Conservation (phyloP, 2,113 vertebrate genomes). For the Megaceryle torquata region DNA sequence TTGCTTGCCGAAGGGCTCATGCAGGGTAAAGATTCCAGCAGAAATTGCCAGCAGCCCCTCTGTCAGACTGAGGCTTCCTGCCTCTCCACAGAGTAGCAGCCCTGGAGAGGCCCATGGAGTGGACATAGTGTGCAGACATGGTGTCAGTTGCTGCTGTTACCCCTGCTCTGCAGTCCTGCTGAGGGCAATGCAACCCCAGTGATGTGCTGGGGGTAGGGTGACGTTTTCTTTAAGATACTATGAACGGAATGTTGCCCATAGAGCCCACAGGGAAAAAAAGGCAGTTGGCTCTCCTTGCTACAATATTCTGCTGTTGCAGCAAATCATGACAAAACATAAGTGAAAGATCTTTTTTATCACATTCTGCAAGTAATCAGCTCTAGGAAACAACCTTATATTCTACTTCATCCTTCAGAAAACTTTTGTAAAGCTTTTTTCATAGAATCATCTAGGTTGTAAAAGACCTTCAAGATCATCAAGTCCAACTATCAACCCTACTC, state of each 20-base stretch:
- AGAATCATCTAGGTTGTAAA: no score
- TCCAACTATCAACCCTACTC: no score
- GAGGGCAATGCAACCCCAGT: not conserved
- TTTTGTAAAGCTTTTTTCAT: not conserved
- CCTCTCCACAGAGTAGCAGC: not conserved
- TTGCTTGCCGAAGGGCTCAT: accelerated
- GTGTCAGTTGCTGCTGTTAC: not conserved
- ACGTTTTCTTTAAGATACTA: not conserved
- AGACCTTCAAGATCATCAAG: no score
- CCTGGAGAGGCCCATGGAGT: not conserved
- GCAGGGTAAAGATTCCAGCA: not conserved
- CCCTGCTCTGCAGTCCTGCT: not conserved
- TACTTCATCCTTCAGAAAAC: not conserved
- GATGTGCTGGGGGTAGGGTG: not conserved
- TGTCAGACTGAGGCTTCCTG: not conserved
- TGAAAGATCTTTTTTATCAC: not conserved
- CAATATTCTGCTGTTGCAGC: not conserved
- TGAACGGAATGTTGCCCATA: not conserved
- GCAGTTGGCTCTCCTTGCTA: not conserved
- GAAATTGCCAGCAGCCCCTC: not conserved
- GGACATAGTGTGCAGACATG: accelerated
- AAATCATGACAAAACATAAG: not conserved
- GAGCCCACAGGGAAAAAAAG: not conserved
- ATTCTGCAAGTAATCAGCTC: not conserved
- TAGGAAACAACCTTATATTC: not conserved